phyloP scores from a whole-genome alignment of 2,888 invertebrate species.

The Pachydiplax longipennis region DNA sequence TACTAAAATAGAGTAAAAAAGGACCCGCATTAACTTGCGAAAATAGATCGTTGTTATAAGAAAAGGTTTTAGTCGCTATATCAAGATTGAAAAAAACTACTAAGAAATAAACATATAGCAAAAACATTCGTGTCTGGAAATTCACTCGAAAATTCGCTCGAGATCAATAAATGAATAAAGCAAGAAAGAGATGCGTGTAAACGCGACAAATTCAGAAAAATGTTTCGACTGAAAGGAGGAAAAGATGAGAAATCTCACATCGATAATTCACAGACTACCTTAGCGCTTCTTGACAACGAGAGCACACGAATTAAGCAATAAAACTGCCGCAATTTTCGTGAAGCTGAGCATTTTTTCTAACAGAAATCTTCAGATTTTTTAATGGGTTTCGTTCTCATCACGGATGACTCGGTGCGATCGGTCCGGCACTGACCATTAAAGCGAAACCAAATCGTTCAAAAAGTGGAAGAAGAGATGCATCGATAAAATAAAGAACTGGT shows the following conservation, averaged over 20 bases:
- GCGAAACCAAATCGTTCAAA: constrained; percentile 9
- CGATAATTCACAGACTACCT: background rate
- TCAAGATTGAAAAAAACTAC: no score
- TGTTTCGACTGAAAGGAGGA: background rate
- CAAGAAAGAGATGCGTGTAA: background rate
- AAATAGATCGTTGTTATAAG: no score
- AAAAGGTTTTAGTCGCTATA: no score
- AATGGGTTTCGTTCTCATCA: background rate
- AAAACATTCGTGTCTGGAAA: background rate
- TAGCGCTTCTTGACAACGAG: background rate
- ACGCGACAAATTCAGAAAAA: background rate
- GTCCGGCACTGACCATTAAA: constrained; percentile 31
- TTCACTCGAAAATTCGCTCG: background rate
- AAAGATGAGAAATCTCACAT: background rate
- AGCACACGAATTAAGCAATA: constrained; percentile 9
- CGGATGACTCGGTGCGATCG: constrained; percentile 34
- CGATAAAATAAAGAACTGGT: background rate
- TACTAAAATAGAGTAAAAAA: no score
- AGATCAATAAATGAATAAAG: background rate
- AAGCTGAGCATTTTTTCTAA: background rate
- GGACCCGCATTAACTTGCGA: no score
- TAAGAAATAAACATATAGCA: no score
- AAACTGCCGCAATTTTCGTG: constrained; percentile 7
- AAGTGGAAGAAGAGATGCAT: background rate
- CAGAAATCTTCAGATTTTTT: background rate